Evolutionary conservation across 2,113 vertebrate genomes (phyloP), one percentile per base, ranked within the genome.

Genomic region (Genyomyrus donnyi): DNA sequence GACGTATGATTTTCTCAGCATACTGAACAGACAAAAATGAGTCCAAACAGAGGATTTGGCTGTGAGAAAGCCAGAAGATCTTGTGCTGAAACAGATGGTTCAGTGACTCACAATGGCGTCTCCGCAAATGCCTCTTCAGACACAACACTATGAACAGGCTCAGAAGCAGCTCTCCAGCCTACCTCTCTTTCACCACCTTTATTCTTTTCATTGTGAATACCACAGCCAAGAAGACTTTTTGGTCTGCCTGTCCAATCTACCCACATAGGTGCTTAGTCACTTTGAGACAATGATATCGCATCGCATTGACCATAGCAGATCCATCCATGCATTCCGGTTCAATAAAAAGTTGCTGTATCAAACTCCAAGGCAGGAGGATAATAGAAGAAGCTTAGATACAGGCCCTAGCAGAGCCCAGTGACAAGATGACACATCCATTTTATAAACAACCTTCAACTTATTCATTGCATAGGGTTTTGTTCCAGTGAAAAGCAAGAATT

Each of bases 11-110:
- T 45, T 39, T 70, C 77, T 83, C 77, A 83, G 17, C 77, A 45
- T 83, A 45, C 85, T 88, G 89, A 92, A 90, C 80, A 88, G 93
- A 92, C 91, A 93, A 91, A 92, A 92, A 91, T 92, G 91, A 91
- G 92, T 91, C 88, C 94, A 92, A 56, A 91, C 90, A 90, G 90
- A 92, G 93, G 90, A 93, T 84, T 90, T 90, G 86, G 58, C 53
- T 84, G 88, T 91, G 91, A 95, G 91, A 94, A 94, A 93, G 91
- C 88, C 87, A 19, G 89, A 90, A 93, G 88, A 92, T 92, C 62
- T 31, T 66, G 90, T 93, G 93, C 94, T 94, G 95, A 95, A 94
- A 89, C 94, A 93, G 94, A 95, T 66, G 91, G 92, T 92, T 95
- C 91, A 93, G 89, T 94, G 93, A 94, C 90, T 95, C 93, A 95